A percentile compares a stretch with the other conserved stretches of the same genome.
Evolutionary conservation across 2,113 vertebrate species (phyloP).

Genomic region (Theristicus caerulescens): DNA sequence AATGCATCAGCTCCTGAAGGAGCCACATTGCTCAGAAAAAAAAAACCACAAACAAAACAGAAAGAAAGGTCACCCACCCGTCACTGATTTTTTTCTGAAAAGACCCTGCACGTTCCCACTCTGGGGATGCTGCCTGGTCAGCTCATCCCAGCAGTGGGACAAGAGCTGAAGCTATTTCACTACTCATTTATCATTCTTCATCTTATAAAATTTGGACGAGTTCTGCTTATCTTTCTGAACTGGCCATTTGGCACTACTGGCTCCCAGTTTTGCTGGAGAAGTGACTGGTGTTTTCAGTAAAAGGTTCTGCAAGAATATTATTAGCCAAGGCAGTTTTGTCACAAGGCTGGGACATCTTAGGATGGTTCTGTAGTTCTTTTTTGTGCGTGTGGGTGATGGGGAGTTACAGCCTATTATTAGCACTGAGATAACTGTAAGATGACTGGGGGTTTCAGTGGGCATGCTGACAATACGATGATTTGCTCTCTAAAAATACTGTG

Average conservation of each 20-base stretch:
- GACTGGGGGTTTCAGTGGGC: neutral
- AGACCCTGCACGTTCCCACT: neutral
- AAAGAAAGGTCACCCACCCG: neutral
- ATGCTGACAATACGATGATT: neutral
- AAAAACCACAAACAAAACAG: too few relatives aligned
- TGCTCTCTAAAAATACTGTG: neutral
- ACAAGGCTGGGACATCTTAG: neutral
- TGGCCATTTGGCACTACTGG: neutral
- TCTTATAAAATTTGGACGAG: neutral
- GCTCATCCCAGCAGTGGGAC: neutral
- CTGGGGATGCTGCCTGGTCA: neutral
- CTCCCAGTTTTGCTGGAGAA: neutral
- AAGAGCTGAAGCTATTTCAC: neutral
- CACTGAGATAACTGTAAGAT: neutral
- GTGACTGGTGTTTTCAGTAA: neutral
- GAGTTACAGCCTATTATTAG: neutral
- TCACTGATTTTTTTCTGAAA: neutral
- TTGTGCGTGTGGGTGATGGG: neutral
- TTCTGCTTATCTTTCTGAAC: neutral
- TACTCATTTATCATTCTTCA: neutral
- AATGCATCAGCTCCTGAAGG: neutral
- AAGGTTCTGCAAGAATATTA: neutral
- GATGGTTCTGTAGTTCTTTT: neutral
- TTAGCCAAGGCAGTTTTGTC: neutral
- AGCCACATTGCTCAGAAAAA: neutral